These are phyloP conservation scores for Heliornis fulica DNA, from an alignment of 2,113 vertebrate species.

Conservation along the genomic window DNA sequence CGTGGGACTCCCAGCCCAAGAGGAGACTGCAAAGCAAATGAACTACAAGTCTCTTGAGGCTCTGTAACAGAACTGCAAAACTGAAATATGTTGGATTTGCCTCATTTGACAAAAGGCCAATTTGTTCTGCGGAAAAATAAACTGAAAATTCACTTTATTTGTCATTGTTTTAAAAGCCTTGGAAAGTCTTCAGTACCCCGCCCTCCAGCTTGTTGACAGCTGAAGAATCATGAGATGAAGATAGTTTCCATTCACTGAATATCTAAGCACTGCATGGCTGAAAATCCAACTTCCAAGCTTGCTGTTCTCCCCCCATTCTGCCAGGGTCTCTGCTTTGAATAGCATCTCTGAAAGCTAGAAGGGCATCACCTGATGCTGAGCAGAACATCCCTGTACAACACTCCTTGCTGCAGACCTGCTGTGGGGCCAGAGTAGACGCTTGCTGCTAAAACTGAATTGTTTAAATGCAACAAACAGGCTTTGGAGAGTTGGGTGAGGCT, in stretches of 20 bases:
- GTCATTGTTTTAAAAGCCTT: background rate
- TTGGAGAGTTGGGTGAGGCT: background rate
- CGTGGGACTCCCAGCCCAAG: background rate
- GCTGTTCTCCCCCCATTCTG: background rate
- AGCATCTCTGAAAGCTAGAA: background rate
- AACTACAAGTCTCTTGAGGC: background rate
- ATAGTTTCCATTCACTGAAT: background rate
- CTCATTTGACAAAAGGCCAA: background rate
- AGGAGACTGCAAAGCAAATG: background rate
- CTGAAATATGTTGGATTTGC: background rate
- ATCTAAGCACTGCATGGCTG: background rate
- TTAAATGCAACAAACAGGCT: background rate
- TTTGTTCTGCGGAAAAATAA: background rate
- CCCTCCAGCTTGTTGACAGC: background rate
- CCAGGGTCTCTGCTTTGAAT: background rate
- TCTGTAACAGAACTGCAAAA: background rate
- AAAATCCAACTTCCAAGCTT: background rate
- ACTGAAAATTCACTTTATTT: background rate
- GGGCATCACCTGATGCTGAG: no score
- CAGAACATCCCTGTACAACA: no score
- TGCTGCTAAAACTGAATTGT: background rate
- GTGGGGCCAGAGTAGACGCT: background rate
- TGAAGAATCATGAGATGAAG: background rate
- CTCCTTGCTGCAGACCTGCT: background rate
- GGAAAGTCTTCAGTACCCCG: background rate